phyloP scores from a whole-genome alignment of 2,888 invertebrate genomes.

The Rhimphoctona megacephalus region DNA sequence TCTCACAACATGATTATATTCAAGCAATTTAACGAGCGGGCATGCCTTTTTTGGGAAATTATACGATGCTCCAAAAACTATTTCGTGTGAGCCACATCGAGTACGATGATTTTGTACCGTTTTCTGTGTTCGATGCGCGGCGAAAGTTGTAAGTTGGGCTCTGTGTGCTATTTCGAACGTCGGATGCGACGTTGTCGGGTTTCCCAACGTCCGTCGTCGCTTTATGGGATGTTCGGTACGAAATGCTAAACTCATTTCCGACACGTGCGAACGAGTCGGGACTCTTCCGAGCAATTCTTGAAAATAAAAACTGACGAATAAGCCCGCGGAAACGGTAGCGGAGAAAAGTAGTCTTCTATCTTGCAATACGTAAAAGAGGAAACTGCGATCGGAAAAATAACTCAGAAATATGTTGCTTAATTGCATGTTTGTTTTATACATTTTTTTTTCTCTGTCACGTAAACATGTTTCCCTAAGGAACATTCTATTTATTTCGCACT shows the following conservation, averaged over 20 bases:
- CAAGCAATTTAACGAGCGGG: background rate
- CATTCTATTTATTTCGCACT: background rate
- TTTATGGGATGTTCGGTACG: background rate
- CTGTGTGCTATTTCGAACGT: constrained; percentile 80
- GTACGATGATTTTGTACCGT: constrained; percentile 61
- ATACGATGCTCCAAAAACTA: constrained; percentile 34
- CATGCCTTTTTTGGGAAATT: constrained; percentile 19
- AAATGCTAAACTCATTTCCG: constrained; percentile 10
- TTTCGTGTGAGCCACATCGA: constrained; percentile 16
- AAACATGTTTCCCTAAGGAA: background rate
- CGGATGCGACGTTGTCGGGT: constrained; percentile 75
- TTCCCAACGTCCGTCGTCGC: background rate
- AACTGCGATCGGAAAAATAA: background rate
- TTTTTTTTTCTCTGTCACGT: background rate
- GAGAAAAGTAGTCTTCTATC: background rate
- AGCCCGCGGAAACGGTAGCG: background rate
- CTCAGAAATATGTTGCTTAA: background rate
- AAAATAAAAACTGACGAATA: constrained; percentile 1
- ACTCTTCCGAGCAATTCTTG: background rate
- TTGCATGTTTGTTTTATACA: background rate
- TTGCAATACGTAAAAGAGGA: background rate
- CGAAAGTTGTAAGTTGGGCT: constrained; percentile 77
- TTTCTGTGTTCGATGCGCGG: constrained; percentile 67
- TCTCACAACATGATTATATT: background rate
- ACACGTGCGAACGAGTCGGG: constrained; percentile 41